Percentiles rank a stretch among this genome's conserved stretches.
phyloP scores from a whole-genome alignment of 2,113 vertebrate genomes.

The Pipa parva region DNA sequence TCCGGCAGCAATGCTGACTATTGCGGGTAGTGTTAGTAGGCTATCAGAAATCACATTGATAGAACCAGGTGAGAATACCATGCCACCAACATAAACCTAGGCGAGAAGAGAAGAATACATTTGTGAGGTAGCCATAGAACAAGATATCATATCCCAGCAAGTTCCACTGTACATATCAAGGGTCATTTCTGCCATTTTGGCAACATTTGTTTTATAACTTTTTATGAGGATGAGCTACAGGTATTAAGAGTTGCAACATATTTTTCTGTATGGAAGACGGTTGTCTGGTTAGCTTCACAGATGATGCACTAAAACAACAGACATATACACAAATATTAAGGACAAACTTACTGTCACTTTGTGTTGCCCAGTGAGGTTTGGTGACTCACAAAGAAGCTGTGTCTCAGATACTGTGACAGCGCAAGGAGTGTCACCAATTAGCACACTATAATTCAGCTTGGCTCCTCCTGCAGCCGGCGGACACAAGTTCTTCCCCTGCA shows the following conservation, averaged over 20 bases:
- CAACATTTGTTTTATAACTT: neutral
- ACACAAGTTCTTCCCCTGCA: conserved; percentile 92
- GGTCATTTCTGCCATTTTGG: too few species aligned
- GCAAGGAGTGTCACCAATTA: conserved; percentile 90
- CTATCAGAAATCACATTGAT: conserved; percentile 91
- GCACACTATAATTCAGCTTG: conserved; percentile 94
- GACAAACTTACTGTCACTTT: conserved; percentile 85
- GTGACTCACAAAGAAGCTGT: conserved; percentile 92
- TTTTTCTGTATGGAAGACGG: too few species aligned
- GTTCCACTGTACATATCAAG: too few species aligned
- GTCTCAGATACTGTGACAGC: conserved; percentile 92
- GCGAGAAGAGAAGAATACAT: conserved; percentile 33
- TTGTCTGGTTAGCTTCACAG: too few species aligned
- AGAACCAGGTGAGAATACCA: conserved; percentile 83
- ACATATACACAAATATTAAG: neutral
- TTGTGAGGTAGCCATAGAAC: too few species aligned
- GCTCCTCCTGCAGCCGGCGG: conserved; percentile 85
- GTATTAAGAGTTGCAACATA: too few species aligned
- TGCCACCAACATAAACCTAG: conserved; percentile 90
- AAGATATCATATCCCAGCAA: too few species aligned
- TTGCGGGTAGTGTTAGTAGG: conserved; percentile 90
- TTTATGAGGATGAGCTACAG: neutral
- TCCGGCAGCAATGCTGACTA: conserved; percentile 89
- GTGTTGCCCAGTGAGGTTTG: conserved; percentile 89
- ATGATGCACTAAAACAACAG: too few species aligned